phyloP scores from a whole-genome alignment of 1,140 invertebrate genomes.

The Polypedilum pembai region DNA sequence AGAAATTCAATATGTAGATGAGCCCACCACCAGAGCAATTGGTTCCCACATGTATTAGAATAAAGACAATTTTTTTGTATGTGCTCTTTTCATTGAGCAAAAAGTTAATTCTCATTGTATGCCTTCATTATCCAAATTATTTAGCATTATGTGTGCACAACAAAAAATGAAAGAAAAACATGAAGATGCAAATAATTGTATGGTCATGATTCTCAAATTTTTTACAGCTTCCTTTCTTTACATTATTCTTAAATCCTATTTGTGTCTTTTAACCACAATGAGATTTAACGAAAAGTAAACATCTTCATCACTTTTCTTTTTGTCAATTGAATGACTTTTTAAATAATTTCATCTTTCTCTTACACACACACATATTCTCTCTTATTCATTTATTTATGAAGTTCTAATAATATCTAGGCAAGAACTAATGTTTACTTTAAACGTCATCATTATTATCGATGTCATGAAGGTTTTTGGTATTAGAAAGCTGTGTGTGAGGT shows the following conservation, averaged over 20 bases:
- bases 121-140: conserved; percentile 12
- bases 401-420: too few relatives aligned
- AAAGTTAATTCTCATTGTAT: conserved; percentile 8
- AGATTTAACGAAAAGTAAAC: conserved; percentile 12
- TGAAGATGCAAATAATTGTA: background rate
- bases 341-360: conserved; percentile 19
- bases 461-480: conserved; percentile 4
- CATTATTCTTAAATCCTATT: background rate
- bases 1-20: background rate
- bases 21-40: too few relatives aligned
- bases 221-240: background rate
- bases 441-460: conserved; percentile 12
- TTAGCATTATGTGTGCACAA: conserved; percentile 5
- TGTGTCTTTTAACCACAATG: background rate
- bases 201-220: conserved; percentile 18
- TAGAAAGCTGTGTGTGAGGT: background rate
- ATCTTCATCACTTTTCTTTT: background rate
- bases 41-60: conserved; percentile 1
- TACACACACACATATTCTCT: background rate
- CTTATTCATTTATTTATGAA: too few relatives aligned
- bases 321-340: background rate
- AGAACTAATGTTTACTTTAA: background rate
- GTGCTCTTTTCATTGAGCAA: background rate
- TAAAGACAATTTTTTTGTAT: background rate
- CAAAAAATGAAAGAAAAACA: conserved; percentile 11